Conservation (phyloP, 2,888 invertebrate species). For the Zootermopsis nevadensis region DNA sequence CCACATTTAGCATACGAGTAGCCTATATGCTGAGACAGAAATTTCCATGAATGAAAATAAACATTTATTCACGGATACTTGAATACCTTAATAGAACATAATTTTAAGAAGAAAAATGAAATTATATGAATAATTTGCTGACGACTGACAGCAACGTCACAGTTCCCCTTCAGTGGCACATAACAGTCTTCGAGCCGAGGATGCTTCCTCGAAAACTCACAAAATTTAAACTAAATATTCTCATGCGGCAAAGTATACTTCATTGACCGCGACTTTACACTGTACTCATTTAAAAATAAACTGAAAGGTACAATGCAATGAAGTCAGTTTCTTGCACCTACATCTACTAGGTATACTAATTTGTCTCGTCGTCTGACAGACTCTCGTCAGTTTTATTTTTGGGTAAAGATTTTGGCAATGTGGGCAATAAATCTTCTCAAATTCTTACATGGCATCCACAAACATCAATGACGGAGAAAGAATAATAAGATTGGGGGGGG, state of each 20-base stretch:
- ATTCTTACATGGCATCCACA: background rate
- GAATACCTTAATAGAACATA: background rate
- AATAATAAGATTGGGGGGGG: background rate
- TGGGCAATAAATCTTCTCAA: background rate
- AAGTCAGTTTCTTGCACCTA: too few relatives aligned
- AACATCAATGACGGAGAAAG: background rate
- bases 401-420: background rate
- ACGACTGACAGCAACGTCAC: too few relatives aligned
- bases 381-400: background rate
- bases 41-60: too few relatives aligned
- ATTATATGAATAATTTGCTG: too few relatives aligned
- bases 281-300: background rate
- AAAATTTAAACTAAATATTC: background rate
- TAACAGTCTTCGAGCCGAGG: too few relatives aligned
- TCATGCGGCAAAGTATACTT: background rate
- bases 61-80: background rate
- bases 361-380: too few relatives aligned
- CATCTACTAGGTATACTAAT: too few relatives aligned
- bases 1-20: too few relatives aligned
- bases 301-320: background rate
- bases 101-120: background rate
- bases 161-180: too few relatives aligned
- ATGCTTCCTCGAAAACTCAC: background rate
- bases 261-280: background rate
- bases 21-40: too few relatives aligned